phyloP scores from a whole-genome alignment of 2,113 vertebrate species.

The Elachura formosa region DNA sequence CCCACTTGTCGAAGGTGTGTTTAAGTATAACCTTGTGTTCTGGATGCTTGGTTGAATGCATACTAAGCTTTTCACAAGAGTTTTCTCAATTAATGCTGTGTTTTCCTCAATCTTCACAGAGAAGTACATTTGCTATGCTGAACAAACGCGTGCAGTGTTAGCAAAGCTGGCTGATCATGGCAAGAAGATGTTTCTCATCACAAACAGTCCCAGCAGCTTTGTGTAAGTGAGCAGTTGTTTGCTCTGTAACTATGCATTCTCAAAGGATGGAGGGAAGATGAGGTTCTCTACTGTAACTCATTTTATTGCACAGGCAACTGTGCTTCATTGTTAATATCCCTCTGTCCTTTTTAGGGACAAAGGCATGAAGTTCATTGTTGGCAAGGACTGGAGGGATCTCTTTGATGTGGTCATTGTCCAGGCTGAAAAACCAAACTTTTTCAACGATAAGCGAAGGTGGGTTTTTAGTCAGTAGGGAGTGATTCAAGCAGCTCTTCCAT shows the following conservation, averaged over 20 bases:
- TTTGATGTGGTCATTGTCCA: constrained; percentile 97
- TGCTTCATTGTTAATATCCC: neutral
- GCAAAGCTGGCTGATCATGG: constrained; percentile 87
- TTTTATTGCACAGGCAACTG: neutral
- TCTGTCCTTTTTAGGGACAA: constrained; percentile 77
- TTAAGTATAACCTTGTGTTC: neutral
- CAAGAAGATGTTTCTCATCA: constrained; percentile 99
- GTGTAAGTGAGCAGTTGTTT: constrained; percentile 81
- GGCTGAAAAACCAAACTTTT: constrained; percentile 95
- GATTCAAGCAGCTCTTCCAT: neutral
- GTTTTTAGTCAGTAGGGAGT: constrained; percentile 7
- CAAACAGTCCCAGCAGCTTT: constrained; percentile 97
- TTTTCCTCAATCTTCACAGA: constrained; percentile 66
- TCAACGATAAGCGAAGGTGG: constrained; percentile 94
- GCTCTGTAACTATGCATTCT: neutral
- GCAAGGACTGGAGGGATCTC: constrained; percentile 95
- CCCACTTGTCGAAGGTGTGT: neutral
- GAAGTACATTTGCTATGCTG: constrained; percentile 92
- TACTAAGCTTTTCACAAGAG: neutral
- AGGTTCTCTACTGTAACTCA: neutral
- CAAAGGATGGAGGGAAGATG: neutral
- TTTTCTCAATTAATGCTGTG: neutral
- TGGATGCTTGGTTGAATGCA: neutral
- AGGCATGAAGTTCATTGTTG: constrained; percentile 95
- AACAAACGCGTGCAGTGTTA: constrained; percentile 91